Conservation (phyloP, 2,797 vertebrate genomes). For the Ispidina picta region DNA sequence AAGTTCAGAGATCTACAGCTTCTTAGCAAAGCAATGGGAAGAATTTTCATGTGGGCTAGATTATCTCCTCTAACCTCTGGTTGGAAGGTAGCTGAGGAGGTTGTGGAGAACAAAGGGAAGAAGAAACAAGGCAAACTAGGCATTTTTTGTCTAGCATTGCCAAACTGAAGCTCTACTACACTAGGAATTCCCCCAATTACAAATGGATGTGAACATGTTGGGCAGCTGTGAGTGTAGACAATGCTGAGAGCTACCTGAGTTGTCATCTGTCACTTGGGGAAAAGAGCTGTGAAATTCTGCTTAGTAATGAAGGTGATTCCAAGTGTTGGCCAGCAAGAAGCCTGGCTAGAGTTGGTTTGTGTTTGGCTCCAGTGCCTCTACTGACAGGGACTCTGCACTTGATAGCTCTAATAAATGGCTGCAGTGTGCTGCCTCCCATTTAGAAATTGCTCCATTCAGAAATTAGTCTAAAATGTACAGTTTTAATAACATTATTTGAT, state of each 20-base stretch:
- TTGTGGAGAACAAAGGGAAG: no score
- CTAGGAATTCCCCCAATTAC: no score
- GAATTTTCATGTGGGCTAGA: no score
- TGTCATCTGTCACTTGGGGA: background rate
- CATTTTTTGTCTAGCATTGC: no score
- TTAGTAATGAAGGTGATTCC: background rate
- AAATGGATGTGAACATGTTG: no score
- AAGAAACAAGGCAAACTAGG: no score
- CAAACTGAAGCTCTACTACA: no score
- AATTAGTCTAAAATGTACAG: background rate
- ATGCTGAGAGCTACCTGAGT: background rate
- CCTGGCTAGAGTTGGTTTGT: background rate
- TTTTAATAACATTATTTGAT: background rate
- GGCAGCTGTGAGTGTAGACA: no score
- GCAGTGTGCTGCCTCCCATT: background rate
- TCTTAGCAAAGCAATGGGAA: no score
- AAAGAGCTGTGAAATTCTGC: background rate
- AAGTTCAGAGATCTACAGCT: no score
- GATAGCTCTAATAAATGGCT: background rate
- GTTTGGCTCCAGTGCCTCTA: background rate
- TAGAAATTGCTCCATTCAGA: background rate
- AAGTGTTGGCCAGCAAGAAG: background rate
- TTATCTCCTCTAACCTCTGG: no score
- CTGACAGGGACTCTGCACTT: background rate
- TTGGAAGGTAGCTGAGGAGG: no score